Base-by-base conservation (phyloP, 1,140 invertebrate genomes). In the Caenorhabditis tropicalis region DNA sequence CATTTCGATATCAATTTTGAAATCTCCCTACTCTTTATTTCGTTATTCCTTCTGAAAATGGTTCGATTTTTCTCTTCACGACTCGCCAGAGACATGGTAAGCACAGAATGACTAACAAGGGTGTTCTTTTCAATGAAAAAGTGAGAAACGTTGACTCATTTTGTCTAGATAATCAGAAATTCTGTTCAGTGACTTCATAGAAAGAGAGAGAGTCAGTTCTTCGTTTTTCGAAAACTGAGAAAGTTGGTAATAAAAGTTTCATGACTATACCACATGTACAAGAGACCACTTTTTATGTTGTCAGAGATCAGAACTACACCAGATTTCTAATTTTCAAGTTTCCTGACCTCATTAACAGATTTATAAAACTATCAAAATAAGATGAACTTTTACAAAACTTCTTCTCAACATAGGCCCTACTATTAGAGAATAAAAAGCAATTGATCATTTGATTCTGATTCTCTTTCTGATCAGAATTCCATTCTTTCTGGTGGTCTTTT, bases 61-160 rank as follows among this genome's bases (percentile, higher is more conserved):
- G 65, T 74, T 74, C 36, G 65, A 74, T 74, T 74, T 46, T 74
- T 74, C 36, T 74, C 65, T 15, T 74, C 65, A 21, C 33, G 65
- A 74, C n/a, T 74, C 21, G 65, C 65, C 19, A 39, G 65, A 74
- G 65, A 74, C 29, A 43, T 74, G 36, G 65, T 74, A 74, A 74
- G 65, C 21, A 27, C 24, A 27, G 10, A 29, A 36, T 36, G 58
- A 33, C 58, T 65, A 65, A 65, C 29, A 7, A 27, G 58, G 53
- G 29, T 3, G 12, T 51, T 21, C 9, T 12, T 12, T 9, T 16
- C 9, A 9, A n/a, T 19, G n/a, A n/a, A 51, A 19, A 51, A 4
- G 15, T 15, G 48, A 5, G 15, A 51, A 51, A n/a, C n/a, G n/a
- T n/a, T 56, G 53, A 56, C 21, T 56, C 53, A 56, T 56, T 56